Conservation (phyloP, 2,113 vertebrate species). For the Melozone crissalis region DNA sequence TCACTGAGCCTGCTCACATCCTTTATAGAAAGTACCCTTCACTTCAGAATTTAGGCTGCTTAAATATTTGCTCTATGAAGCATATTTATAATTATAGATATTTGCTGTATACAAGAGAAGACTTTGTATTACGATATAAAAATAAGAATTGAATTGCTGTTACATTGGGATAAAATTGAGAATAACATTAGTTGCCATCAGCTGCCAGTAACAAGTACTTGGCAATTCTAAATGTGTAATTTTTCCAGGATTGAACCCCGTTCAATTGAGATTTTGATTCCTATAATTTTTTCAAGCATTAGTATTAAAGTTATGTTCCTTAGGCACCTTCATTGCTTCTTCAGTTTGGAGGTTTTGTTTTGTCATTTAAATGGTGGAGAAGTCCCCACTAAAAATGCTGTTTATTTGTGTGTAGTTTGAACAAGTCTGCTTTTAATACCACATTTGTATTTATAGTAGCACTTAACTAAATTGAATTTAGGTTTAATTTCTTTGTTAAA, state of each 20-base stretch:
- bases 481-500: neutral
- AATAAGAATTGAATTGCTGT: neutral
- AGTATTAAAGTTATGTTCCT: neutral
- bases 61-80: neutral
- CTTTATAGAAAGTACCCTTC: neutral
- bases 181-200: neutral
- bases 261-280: neutral
- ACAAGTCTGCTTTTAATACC: neutral
- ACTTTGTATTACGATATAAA: rapidly evolving
- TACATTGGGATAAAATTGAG: neutral
- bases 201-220: neutral
- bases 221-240: neutral
- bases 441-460: neutral
- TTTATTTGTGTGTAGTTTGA: neutral
- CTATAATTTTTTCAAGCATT: neutral
- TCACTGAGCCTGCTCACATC: neutral
- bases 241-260: neutral
- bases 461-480: neutral
- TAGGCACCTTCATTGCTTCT: neutral
- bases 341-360: neutral
- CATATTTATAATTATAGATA: neutral
- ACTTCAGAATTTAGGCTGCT: neutral
- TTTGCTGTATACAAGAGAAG: neutral
- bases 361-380: neutral
- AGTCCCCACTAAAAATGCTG: neutral